Conservation (phyloP, 2,113 vertebrate species). For the Perca flavescens region DNA sequence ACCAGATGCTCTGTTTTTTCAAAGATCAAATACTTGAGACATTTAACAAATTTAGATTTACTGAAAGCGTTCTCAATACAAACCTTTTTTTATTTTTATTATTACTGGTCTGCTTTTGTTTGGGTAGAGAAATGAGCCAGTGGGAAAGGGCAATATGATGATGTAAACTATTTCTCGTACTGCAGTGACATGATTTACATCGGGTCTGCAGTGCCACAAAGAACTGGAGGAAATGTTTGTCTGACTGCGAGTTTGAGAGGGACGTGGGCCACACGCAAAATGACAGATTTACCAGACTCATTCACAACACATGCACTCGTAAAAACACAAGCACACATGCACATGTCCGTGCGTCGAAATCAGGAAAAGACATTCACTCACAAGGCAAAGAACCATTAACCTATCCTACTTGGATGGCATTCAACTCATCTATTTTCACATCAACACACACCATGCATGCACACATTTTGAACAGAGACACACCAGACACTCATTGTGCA, state of each 20-base stretch:
- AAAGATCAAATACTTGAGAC: neutral
- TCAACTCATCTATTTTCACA: neutral
- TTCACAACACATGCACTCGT: neutral
- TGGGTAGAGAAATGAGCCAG: slow-evolving; percentile 12
- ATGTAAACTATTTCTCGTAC: slow-evolving; percentile 48
- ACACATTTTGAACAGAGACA: neutral
- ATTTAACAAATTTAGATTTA: slow-evolving; percentile 19
- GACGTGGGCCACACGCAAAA: slow-evolving; percentile 49
- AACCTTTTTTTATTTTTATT: slow-evolving; percentile 41
- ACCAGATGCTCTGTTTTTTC: neutral
- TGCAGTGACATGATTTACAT: slow-evolving; percentile 58
- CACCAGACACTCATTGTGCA: neutral
- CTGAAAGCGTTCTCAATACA: slow-evolving; percentile 22
- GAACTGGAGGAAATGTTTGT: slow-evolving; percentile 47
- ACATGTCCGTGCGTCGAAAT: neutral
- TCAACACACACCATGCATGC: no score
- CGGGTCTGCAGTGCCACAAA: slow-evolving; percentile 11
- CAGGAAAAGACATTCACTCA: neutral
- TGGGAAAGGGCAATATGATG: slow-evolving; percentile 4
- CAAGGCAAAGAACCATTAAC: neutral
- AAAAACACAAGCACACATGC: slow-evolving; percentile 19
- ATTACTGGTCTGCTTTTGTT: slow-evolving; percentile 35
- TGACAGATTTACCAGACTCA: slow-evolving; percentile 19
- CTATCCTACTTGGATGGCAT: neutral
- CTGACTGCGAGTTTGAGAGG: slow-evolving; percentile 4